Percentiles rank a stretch among this genome's conserved stretches.
phyloP scores from a whole-genome alignment of 2,113 vertebrate genomes.

The Colistium nudipinnis region DNA sequence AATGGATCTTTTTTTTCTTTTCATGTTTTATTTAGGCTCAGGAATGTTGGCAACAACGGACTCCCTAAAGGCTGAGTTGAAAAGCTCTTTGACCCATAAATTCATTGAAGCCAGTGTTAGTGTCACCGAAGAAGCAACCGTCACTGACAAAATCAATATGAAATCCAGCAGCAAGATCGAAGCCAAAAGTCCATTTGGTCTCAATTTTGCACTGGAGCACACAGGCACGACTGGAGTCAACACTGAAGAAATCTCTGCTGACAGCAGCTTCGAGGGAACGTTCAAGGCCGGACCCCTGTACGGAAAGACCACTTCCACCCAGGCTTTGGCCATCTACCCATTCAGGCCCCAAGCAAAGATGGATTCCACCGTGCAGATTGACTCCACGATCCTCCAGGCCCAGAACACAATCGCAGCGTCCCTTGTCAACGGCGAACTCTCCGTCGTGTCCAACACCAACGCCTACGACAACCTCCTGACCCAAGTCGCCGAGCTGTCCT shows the following conservation, averaged over 20 bases:
- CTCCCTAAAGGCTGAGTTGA: conserved; percentile 72
- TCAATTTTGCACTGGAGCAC: conserved; percentile 78
- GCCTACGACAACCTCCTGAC: conserved; percentile 82
- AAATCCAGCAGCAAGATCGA: conserved; percentile 80
- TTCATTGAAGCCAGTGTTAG: conserved; percentile 84
- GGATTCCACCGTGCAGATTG: conserved; percentile 83
- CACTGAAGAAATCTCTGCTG: conserved; percentile 74
- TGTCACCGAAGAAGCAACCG: conserved; percentile 71
- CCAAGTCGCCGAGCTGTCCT: conserved; percentile 82
- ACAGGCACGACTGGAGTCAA: conserved; percentile 71
- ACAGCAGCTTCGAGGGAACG: conserved; percentile 77
- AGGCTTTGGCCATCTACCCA: conserved; percentile 74
- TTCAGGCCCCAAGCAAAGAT: conserved; percentile 76
- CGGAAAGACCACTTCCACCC: conserved; percentile 73
- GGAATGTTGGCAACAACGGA: conserved; percentile 80
- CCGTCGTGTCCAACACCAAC: conserved; percentile 84
- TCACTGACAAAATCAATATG: conserved; percentile 67
- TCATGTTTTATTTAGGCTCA: conserved; percentile 81
- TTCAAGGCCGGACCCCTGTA: conserved; percentile 80
- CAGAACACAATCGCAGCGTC: conserved; percentile 82
- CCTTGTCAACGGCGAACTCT: conserved; percentile 75
- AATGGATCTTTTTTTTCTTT: not conserved
- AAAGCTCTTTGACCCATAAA: conserved; percentile 84
- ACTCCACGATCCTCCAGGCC: conserved; percentile 84
- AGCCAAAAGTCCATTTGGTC: conserved; percentile 83